A percentile compares a stretch with the other conserved stretches of the same genome.
Evolutionary conservation across 2,113 vertebrate genomes (phyloP).

Genomic region (Brachyhypopomus gauderio): DNA sequence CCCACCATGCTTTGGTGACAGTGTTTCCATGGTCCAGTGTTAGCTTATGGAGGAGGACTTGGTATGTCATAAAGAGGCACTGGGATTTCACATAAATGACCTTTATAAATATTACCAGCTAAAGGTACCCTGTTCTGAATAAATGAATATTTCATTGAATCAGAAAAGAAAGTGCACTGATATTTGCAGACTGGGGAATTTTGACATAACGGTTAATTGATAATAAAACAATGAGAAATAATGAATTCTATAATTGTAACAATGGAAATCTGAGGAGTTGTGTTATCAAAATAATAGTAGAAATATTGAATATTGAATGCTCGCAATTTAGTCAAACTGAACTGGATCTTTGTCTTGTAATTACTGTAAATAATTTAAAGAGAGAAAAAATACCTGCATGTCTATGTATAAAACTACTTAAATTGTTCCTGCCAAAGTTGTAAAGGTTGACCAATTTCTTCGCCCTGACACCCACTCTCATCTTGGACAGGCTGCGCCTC

Average conservation of each 20-base stretch:
- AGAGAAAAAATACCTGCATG: conserved; percentile 82
- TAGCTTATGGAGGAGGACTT: conserved; percentile 59
- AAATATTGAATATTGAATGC: conserved; percentile 78
- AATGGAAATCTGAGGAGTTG: conserved; percentile 66
- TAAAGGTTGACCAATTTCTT: conserved; percentile 54
- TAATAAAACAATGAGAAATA: conserved; percentile 47
- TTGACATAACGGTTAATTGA: conserved; percentile 54
- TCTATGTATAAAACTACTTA: conserved; percentile 81
- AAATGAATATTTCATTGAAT: conserved; percentile 51
- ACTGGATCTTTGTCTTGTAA: conserved; percentile 81
- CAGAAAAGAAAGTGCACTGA: conserved; percentile 58
- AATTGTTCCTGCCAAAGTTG: conserved; percentile 78
- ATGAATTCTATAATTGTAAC: conserved; percentile 61
- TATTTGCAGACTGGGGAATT: conserved; percentile 60
- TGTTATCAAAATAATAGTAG: conserved; percentile 73
- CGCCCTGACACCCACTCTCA: conserved; percentile 18
- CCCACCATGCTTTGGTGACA: conserved; percentile 23
- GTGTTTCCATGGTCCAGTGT: conserved; percentile 53
- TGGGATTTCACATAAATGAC: conserved; percentile 7
- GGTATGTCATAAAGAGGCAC: conserved; percentile 1
- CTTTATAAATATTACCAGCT: background rate
- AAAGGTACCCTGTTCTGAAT: background rate
- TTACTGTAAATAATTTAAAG: conserved; percentile 83
- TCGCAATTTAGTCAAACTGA: conserved; percentile 78
- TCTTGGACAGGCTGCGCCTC: background rate